Evolutionary conservation across 2,888 invertebrate genomes (phyloP).

Genomic region (Platycheirus albimanus): DNA sequence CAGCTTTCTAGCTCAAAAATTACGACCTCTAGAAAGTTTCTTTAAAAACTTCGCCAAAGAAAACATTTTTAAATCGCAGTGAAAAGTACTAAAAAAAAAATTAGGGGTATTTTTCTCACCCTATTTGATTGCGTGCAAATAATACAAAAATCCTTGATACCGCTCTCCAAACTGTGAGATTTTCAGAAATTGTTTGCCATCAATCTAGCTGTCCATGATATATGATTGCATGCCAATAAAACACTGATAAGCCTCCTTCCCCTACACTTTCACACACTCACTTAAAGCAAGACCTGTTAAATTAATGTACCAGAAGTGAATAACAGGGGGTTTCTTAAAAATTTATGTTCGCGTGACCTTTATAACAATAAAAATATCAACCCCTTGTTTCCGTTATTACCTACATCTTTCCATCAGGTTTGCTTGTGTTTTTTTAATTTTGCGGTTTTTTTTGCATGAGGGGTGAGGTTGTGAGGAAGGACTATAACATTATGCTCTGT

Average conservation of each 20-base stretch:
- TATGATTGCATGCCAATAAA: slow-evolving; percentile 1
- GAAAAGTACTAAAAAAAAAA: too few species aligned
- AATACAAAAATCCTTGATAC: too few species aligned
- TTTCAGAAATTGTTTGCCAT: background rate
- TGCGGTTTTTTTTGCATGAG: background rate
- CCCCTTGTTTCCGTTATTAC: slow-evolving; percentile 12
- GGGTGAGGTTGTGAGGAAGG: background rate
- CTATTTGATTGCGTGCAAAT: too few species aligned
- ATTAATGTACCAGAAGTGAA: slow-evolving; percentile 34
- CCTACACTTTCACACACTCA: background rate
- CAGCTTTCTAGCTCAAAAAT: too few species aligned
- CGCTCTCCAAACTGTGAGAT: too few species aligned
- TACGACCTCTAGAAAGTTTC: too few species aligned
- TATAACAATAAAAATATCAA: slow-evolving; percentile 64
- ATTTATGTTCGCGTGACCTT: slow-evolving; percentile 54
- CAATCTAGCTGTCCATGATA: background rate
- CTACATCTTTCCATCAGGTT: background rate
- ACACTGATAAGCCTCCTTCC: background rate
- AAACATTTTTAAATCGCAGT: too few species aligned
- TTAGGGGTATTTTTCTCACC: too few species aligned
- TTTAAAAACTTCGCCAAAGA: too few species aligned
- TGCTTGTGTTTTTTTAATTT: background rate
- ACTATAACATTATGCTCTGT: slow-evolving; percentile 16
- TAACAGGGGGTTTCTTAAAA: slow-evolving; percentile 20
- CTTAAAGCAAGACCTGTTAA: slow-evolving; percentile 1